phyloP scores from a whole-genome alignment of 30 jellyfish, hydroid and myxozoan species.

The Sanderia malayensis region DNA sequence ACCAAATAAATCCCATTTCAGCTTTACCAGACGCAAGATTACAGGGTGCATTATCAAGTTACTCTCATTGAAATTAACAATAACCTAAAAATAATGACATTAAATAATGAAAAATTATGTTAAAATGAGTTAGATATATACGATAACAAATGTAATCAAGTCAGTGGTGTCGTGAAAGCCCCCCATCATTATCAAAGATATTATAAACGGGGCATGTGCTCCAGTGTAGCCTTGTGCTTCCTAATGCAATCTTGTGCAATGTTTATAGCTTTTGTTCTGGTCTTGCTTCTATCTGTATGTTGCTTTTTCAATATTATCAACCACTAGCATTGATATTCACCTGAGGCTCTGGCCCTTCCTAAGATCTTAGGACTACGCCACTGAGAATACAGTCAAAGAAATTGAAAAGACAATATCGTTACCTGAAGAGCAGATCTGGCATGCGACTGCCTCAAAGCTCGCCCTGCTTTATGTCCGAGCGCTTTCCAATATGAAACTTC shows the following conservation, averaged over 20 bases:
- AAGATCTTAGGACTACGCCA: neutral
- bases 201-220: no score
- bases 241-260: neutral
- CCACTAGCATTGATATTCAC: neutral
- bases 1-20: slow-evolving; percentile 85
- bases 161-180: no score
- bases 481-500: slow-evolving; percentile 65
- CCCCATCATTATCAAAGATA: no score
- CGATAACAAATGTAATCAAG: no score
- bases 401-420: neutral
- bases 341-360: neutral
- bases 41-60: slow-evolving; percentile 84
- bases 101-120: neutral
- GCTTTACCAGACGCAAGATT: slow-evolving; percentile 60
- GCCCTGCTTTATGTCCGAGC: slow-evolving; percentile 40
- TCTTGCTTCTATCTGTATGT: neutral
- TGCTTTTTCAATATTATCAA: neutral
- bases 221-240: no score
- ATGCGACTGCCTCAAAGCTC: slow-evolving; percentile 56
- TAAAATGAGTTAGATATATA: no score
- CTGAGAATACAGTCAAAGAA: neutral
- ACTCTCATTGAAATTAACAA: slow-evolving; percentile 68
- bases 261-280: neutral
- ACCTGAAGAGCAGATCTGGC: slow-evolving; percentile 88
- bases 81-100: slow-evolving; percentile 34